Evolutionary conservation across 2,888 invertebrate species (phyloP).

Genomic region (Athrips mouffetella): DNA sequence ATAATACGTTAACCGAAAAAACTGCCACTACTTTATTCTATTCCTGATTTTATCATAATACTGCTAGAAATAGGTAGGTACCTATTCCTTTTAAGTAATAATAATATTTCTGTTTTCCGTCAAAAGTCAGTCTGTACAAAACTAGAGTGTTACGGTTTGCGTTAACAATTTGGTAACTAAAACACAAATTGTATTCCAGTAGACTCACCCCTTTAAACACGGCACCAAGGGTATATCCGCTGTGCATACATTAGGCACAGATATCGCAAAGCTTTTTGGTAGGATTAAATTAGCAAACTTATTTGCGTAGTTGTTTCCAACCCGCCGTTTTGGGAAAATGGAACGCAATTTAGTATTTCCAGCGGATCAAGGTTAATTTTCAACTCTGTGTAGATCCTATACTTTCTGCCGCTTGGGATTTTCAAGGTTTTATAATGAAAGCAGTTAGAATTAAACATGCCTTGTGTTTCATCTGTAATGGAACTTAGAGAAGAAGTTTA

Average conservation of each 20-base stretch:
- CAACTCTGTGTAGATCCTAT: slow-evolving; percentile 3
- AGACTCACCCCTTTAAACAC: slow-evolving; percentile 28
- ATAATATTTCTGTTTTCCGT: no score
- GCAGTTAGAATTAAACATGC: neutral
- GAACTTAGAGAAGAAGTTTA: no score
- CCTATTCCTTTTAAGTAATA: no score
- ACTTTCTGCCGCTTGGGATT: neutral
- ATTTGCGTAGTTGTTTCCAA: slow-evolving; percentile 49
- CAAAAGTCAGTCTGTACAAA: no score
- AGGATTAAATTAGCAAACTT: slow-evolving; percentile 70
- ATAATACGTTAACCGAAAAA: no score
- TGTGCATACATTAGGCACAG: slow-evolving; percentile 73
- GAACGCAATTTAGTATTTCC: slow-evolving; percentile 12
- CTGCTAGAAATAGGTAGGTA: no score
- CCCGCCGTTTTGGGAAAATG: slow-evolving; percentile 9
- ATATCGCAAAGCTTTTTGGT: slow-evolving; percentile 70
- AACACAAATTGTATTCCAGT: slow-evolving; percentile 21
- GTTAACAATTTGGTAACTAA: no score
- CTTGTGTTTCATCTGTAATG: no score
- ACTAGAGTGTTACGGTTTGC: neutral
- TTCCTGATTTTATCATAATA: no score
- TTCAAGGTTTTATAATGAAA: neutral
- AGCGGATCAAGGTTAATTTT: slow-evolving; percentile 7
- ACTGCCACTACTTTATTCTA: no score
- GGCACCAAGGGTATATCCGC: slow-evolving; percentile 55